Evolutionary conservation across 2,797 vertebrate species (phyloP).

Genomic region (Alcedo quadribrachys): DNA sequence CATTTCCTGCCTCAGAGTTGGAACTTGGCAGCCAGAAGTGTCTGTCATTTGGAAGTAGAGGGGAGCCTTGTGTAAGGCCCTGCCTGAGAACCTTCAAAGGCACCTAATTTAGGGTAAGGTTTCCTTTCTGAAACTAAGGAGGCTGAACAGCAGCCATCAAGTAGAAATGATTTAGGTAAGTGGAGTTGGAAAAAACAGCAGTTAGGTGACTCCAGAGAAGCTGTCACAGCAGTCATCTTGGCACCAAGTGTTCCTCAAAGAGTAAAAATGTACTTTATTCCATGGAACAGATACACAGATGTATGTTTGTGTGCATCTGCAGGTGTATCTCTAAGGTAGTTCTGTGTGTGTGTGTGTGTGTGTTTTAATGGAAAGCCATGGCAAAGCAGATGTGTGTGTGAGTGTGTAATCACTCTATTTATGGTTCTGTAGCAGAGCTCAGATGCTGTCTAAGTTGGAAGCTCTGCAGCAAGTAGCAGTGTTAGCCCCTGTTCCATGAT

Average conservation of each 20-base stretch:
- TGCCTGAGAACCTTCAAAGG: not conserved
- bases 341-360: not conserved
- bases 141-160: not conserved
- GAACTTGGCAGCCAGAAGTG: not conserved
- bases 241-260: not conserved
- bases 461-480: not conserved
- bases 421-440: not conserved
- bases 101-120: not conserved
- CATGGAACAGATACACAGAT: not conserved
- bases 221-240: not conserved
- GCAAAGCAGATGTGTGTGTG: not conserved
- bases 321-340: not conserved
- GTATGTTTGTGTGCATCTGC: not conserved
- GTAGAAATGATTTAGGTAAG: not conserved
- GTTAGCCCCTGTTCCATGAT: not conserved
- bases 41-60: not conserved
- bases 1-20: not conserved
- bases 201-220: not conserved
- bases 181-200: not conserved
- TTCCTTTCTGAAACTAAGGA: not conserved
- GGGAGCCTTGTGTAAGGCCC: not conserved
- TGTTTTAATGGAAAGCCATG: not conserved
- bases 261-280: not conserved
- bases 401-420: accelerated
- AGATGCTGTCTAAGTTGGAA: not conserved